A percentile compares a stretch with the other conserved stretches of the same genome.
Evolutionary conservation across 2,888 invertebrate genomes (phyloP).

Genomic region (Phortica okadai): DNA sequence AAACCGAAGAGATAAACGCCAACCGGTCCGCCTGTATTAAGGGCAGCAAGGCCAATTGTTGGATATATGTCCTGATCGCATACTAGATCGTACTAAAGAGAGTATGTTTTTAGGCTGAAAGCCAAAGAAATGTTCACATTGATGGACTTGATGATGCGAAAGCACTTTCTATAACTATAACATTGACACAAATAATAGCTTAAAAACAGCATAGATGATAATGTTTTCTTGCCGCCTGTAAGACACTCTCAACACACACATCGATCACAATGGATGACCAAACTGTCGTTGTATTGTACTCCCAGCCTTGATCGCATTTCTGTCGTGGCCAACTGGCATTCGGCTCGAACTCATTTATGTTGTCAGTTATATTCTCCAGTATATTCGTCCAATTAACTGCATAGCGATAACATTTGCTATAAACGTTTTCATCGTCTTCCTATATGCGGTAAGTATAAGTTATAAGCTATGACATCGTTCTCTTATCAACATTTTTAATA

Average conservation of each 20-base stretch:
- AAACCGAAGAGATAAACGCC: slow-evolving; percentile 93
- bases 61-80: slow-evolving; percentile 92
- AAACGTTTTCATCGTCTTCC: slow-evolving; percentile 77
- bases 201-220: slow-evolving; percentile 29
- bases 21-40: slow-evolving; percentile 92
- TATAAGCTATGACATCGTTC: not conserved
- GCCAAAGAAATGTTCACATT: not conserved
- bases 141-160: not conserved
- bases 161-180: not conserved
- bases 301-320: slow-evolving; percentile 87
- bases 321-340: slow-evolving; percentile 82
- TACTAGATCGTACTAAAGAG: slow-evolving; percentile 90
- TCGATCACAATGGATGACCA: slow-evolving; percentile 90
- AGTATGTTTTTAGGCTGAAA: not conserved
- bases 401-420: slow-evolving; percentile 85
- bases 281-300: slow-evolving; percentile 84
- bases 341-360: slow-evolving; percentile 73
- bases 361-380: slow-evolving; percentile 66
- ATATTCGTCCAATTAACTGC: slow-evolving; percentile 84
- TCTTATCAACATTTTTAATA: no score
- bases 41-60: slow-evolving; percentile 88
- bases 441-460: slow-evolving; percentile 38
- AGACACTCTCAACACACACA: slow-evolving; percentile 77
- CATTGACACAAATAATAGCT: not conserved
- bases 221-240: slow-evolving; percentile 43